Percentiles rank a stretch among this genome's conserved stretches.
phyloP scores from a whole-genome alignment of 1,140 invertebrate genomes.

The Helicoverpa zea region DNA sequence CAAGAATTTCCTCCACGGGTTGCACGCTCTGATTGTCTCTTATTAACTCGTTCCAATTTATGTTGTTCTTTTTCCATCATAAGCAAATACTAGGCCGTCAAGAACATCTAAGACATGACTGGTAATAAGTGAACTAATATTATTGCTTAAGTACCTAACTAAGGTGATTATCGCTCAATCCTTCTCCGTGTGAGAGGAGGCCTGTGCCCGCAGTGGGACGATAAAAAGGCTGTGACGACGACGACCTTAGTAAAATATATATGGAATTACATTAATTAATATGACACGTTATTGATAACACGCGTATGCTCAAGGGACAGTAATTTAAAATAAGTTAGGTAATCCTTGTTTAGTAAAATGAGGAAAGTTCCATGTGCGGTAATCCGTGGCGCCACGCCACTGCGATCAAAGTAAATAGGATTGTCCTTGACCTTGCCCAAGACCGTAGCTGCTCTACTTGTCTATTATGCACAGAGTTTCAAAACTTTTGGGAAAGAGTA shows the following conservation, averaged over 20 bases:
- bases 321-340: not conserved
- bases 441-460: not conserved
- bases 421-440: conserved; percentile 16
- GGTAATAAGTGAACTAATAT: too few relatives aligned
- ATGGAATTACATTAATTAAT: not conserved
- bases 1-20: conserved; percentile 12
- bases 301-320: not conserved
- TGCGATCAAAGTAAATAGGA: conserved; percentile 26
- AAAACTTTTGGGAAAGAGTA: too few relatives aligned
- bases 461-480: too few relatives aligned
- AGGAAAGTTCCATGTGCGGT: conserved; percentile 10
- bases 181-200: too few relatives aligned
- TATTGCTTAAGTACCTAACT: too few relatives aligned
- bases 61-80: not conserved
- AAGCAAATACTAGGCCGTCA: not conserved
- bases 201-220: too few relatives aligned
- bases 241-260: too few relatives aligned
- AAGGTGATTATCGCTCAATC: too few relatives aligned
- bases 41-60: conserved; percentile 20
- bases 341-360: not conserved
- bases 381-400: not conserved
- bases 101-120: not conserved
- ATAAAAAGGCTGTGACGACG: too few relatives aligned
- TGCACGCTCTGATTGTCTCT: conserved; percentile 31
- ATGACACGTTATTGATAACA: not conserved